Base-by-base conservation (phyloP, 2,797 vertebrate genomes). In the Mus spretus region DNA sequence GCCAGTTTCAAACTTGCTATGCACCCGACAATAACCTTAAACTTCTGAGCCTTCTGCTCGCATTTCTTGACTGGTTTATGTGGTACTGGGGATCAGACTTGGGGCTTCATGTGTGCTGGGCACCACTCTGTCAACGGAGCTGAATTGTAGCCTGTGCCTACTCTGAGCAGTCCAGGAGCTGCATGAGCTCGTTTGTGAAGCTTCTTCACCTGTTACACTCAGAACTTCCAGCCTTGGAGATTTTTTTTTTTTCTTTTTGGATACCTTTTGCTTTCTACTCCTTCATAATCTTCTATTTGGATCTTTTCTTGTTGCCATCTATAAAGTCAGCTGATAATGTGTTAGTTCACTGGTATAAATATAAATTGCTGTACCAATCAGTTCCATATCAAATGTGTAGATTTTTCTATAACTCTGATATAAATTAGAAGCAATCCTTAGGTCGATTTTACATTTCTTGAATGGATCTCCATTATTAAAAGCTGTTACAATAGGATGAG, bases 371-470 rank as follows among this genome's bases (percentile, higher is more conserved):
- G 28, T 2, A 65, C 37, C 87, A 74, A 93, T 65, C 55, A 84
- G 91, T 87, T 95, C 10, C 80, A 0, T 75, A 72, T 63, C 67
- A 50, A 81, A 89, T 67, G 22, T 65, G 50, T 79, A 87, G 65
- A 57, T 24, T 96, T 96, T 92, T 93, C 37, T 61, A 63, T 89
- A 89, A 82, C 13, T 95, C 15, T 94, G 26, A 93, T 17, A 57
- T 63, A 80, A 91, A 70, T 80, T 50, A 57, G n/a, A 90, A 75
- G 31, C 67, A 79, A 70, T 19, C 57, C 44, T 95, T 55, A 95
- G 10, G 26, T 65, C 92, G 26, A 15, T 90, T 93, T 87, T 88
- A 80, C 34, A 40, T 80, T 88, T 86, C 6, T 91, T 77, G 37
- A 44, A 44, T 75, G 11, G n/a, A 22, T 75, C 10, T 40, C 40